Conservation (phyloP, 2,797 vertebrate species). For the Spinus pinus region DNA sequence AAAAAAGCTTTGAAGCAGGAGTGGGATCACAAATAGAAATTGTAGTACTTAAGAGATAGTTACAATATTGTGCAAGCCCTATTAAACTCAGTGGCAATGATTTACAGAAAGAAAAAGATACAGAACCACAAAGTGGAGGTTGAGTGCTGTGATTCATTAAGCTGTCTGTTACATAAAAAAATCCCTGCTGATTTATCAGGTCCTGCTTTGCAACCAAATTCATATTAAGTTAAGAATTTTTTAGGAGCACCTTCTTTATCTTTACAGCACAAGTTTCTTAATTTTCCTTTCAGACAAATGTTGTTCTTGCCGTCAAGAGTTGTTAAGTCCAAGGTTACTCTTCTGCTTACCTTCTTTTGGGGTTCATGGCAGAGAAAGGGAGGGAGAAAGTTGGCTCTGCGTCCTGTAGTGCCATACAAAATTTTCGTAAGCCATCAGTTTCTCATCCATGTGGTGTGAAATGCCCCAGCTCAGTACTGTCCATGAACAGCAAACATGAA, state of each 20-base stretch:
- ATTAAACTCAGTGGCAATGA: conserved; percentile 53
- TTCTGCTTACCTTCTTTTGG: neutral
- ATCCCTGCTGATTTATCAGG: neutral
- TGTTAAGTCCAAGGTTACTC: neutral
- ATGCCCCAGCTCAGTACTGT: neutral
- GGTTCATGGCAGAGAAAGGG: neutral
- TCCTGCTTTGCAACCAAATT: neutral
- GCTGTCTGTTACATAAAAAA: neutral
- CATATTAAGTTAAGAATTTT: neutral
- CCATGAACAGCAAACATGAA: neutral
- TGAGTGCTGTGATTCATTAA: neutral
- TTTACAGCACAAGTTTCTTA: neutral
- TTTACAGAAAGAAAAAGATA: conserved; percentile 22
- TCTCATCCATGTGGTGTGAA: neutral
- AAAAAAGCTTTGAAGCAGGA: neutral
- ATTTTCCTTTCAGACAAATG: neutral
- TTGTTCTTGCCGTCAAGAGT: neutral
- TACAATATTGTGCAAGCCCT: neutral
- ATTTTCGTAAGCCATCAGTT: neutral
- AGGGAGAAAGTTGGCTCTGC: neutral
- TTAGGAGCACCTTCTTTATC: neutral
- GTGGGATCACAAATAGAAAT: conserved; percentile 17
- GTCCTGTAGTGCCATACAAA: neutral
- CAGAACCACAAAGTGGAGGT: neutral
- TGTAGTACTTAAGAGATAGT: neutral